These are phyloP conservation scores for Hephaestus fuliginosus DNA, from an alignment of 2,797 vertebrate genomes.

Conservation along the genomic window DNA sequence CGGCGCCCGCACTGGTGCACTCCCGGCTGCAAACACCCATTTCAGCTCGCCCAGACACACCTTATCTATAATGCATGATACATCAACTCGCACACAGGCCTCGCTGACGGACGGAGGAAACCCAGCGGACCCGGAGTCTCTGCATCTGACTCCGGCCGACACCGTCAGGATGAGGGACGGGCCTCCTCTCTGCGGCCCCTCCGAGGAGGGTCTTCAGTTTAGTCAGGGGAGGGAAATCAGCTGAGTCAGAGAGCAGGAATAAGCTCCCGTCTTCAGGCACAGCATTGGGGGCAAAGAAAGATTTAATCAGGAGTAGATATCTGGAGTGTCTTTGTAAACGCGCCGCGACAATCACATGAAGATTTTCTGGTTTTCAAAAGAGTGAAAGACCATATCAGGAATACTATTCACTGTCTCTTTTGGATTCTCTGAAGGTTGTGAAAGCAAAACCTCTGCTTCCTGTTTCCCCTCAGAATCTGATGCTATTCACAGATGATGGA, in stretches of 20 bases:
- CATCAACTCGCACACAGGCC: constrained; percentile 72
- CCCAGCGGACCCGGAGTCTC: constrained; percentile 36
- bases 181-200: constrained; percentile 29
- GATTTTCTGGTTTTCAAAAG: constrained; percentile 23
- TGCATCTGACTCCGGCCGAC: constrained; percentile 35
- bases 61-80: constrained; percentile 84
- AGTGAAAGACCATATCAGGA: constrained; percentile 30
- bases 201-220: constrained; percentile 36
- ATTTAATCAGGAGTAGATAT: constrained; percentile 48
- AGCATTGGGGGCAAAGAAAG: constrained; percentile 18
- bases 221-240: constrained; percentile 41
- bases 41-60: constrained; percentile 71
- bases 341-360: not conserved
- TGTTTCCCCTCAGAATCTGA: constrained; percentile 31
- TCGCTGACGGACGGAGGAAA: constrained; percentile 60
- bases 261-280: constrained; percentile 39
- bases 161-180: constrained; percentile 4
- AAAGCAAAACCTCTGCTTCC: constrained; percentile 37
- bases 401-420: constrained; percentile 25
- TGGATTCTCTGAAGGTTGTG: constrained; percentile 36
- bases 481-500: constrained; percentile 53
- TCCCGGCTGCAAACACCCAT: constrained; percentile 70
- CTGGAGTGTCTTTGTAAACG: constrained; percentile 36
- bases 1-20: constrained; percentile 46
- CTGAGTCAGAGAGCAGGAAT: constrained; percentile 61